These are phyloP conservation scores for roundworm (Caenorhabditis elegans) DNA, from an alignment of 1,140 invertebrate species.

Conservation along the genomic window WBcel235 BX284604.4:14312001-14312500, in stretches of 20 bases:
- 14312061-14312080: conserved; percentile 72
- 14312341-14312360: too few species aligned
- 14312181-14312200: conserved; percentile 56
- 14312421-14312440: too few species aligned
- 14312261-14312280: too few species aligned
- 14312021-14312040: conserved; percentile 56
- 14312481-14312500: too few species aligned
- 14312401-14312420: too few species aligned
- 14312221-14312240: conserved; percentile 68
- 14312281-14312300: too few species aligned
- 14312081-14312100: conserved; percentile 81
- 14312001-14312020: conserved; percentile 25
- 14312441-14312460: too few species aligned
- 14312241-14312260: neutral
- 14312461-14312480: too few species aligned
- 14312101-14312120: conserved; percentile 82
- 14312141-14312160: conserved; percentile 57
- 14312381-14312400: too few species aligned
- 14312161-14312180: conserved; percentile 56
- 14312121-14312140: conserved; percentile 76
- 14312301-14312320: too few species aligned
- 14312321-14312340: too few species aligned
- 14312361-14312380: too few species aligned
- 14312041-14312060: conserved; percentile 57
- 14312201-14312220: conserved; percentile 69